Base-by-base conservation (phyloP, 2,888 invertebrate species). In the Mylabris sibirica region DNA sequence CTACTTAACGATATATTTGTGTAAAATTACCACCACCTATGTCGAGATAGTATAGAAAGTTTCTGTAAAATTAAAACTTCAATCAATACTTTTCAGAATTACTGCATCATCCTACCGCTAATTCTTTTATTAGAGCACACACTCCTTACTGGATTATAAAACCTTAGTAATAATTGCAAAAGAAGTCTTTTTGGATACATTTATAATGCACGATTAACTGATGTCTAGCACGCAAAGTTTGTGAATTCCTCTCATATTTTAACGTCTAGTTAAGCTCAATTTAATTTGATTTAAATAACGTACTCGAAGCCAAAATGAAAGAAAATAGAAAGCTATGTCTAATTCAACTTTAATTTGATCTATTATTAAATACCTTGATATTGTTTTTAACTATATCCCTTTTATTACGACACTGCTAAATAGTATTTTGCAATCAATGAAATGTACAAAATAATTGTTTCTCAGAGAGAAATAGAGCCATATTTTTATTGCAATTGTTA, bases 1-100 rank as follows among this genome's bases (percentile, higher is more conserved):
- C 44, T 44, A 17, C n/a, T 17, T 44, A 17, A 17, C 3, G 44
- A 12, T 44, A 44, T 4, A n/a, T 38, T 3, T 14, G 35, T 35
- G 14, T 14, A 41, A n/a, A 17, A n/a, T n/a, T 44, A 17, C 6
- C 6, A 17, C n/a, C 30, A 30, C 30, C 30, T 30, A 30, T 30
- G 30, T 30, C 8, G 30, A 30, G 8, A 30, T 30, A 30, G 5
- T 30, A 44, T 17, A 17, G 44, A 44, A 44, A 44, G 44, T 44
- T 44, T 6, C 17, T 17, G 17, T n/a, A 30, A 30, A 6, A 30
- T 44, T 5, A 4, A n/a, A 44, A 44, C 44, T 17, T 3, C n/a
- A 44, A 44, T 44, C 44, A 44, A 44, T 44, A 44, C 17, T 44
- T 44, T 44, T 17, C 17, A 44, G n/a, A 44, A 44, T 44, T 17